Conservation (phyloP, 2,888 invertebrate genomes). For the Neocrepidodera transversa region DNA sequence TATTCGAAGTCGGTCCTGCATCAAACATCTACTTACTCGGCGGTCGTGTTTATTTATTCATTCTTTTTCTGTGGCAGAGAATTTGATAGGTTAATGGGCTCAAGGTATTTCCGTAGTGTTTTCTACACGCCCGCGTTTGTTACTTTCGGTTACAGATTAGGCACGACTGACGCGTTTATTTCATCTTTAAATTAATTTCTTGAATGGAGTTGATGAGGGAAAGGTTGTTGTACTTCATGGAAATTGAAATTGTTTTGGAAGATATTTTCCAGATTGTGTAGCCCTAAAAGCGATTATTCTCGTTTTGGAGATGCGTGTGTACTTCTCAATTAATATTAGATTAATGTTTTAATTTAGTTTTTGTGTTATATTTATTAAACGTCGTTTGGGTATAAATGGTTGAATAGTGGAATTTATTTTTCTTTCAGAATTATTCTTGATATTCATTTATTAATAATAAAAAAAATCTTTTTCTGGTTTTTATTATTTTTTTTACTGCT, state of each 20-base stretch:
- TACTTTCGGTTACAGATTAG: conserved; percentile 13
- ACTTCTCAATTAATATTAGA: too few species aligned
- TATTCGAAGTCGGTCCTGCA: background rate
- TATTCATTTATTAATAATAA: too few species aligned
- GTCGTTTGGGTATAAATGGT: too few species aligned
- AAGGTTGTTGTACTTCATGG: background rate
- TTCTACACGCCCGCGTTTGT: conserved; percentile 7
- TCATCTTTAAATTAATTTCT: conserved; percentile 7
- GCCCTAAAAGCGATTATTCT: too few species aligned
- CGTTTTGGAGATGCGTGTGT: too few species aligned
- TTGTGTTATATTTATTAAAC: too few species aligned
- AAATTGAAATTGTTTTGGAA: background rate
- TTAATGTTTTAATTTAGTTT: too few species aligned
- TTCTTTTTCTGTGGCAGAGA: conserved; percentile 14
- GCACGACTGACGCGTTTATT: conserved; percentile 13
- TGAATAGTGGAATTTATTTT: too few species aligned
- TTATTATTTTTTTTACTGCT: too few species aligned
- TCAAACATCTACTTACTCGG: background rate
- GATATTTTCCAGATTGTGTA: background rate
- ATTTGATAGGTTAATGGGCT: conserved; percentile 21
- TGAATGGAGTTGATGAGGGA: background rate
- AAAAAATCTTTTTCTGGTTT: too few species aligned
- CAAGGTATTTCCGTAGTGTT: conserved; percentile 18
- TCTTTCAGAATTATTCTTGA: too few species aligned
- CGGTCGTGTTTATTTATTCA: conserved; percentile 15